Evolutionary conservation across 2,113 vertebrate genomes (phyloP), one percentile per base, ranked within the genome.

Genomic region (Planiliza haematocheilus): DNA sequence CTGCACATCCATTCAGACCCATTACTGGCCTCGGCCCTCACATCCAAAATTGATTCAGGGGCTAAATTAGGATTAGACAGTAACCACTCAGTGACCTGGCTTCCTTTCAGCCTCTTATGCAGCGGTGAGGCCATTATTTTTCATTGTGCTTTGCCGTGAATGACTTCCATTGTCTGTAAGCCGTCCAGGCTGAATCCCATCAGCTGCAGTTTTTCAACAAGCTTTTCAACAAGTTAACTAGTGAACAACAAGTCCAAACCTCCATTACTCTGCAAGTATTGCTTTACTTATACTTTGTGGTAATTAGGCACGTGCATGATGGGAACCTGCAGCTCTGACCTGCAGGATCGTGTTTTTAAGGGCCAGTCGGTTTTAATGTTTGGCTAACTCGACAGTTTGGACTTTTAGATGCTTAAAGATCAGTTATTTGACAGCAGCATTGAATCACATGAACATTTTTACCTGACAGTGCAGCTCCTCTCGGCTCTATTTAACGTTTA

Each of bases 101-200:
- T 55, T 66, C 39, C 6, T 68, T 78, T 72, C 66, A 80, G 77
- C n/a, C n/a, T 59, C 20, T 13, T 30, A n/a, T 20, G 55, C 50
- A 30, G 42, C 45, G 24, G 13, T 41, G 63, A 58, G 53, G 42
- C 12, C n/a, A 43, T 67, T 52, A 59, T 34, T 63, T 79, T 50
- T 42, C 62, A 79, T 24, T 58, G 45, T 50, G 42, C 21, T 79
- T 59, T n/a, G 46, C 76, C 51, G 34, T 82, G 37, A 82, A 75
- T 42, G 49, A 43, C 18, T 73, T 38, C 12, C 52, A 51, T 57
- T 71, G 43, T 67, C n/a, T 53, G 10, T 60, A 62, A 63, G 46
- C n/a, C 45, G 53, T 12, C 21, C 50, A 24, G 18, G 36, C 39
- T 42, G 51, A 62, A 70, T 70, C 17, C 38, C 36, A 50, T 59